Percentiles rank a stretch among this genome's conserved stretches.
Conservation (phyloP, 2,888 invertebrate species). For the Acholoe squamosa region DNA sequence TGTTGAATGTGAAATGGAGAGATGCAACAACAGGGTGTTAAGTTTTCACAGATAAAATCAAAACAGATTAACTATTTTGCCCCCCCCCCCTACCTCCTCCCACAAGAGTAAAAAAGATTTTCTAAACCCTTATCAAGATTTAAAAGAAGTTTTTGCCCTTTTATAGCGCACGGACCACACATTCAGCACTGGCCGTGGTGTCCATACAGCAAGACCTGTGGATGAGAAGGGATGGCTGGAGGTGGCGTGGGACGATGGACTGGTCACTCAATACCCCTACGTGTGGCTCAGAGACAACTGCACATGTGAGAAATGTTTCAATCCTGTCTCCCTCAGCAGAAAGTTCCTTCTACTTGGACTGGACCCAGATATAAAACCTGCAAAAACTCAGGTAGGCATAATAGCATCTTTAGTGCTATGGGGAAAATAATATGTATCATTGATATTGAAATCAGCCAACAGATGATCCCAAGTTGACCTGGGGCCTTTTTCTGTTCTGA, state of each 20-base stretch:
- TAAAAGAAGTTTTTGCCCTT: not conserved
- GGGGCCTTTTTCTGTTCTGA: too few relatives aligned
- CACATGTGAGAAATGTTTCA: conserved; percentile 1
- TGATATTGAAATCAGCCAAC: too few relatives aligned
- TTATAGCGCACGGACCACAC: not conserved
- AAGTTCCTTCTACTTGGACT: not conserved
- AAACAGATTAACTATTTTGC: too few relatives aligned
- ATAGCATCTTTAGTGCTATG: too few relatives aligned
- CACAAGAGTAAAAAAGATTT: too few relatives aligned
- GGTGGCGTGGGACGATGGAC: not conserved
- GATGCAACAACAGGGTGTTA: too few relatives aligned
- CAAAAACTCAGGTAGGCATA: not conserved
- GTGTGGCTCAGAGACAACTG: conserved; percentile 45
- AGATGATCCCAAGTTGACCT: too few relatives aligned
- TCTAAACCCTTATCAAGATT: too few relatives aligned
- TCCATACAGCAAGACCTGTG: not conserved
- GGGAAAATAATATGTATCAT: too few relatives aligned
- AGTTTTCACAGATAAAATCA: too few relatives aligned
- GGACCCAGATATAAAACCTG: not conserved
- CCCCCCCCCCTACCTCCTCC: too few relatives aligned
- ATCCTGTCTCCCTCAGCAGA: not conserved
- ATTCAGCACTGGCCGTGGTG: not conserved
- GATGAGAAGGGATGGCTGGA: conserved; percentile 19
- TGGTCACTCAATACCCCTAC: not conserved
- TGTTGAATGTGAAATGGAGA: too few relatives aligned